These are phyloP conservation scores for Drosophila formosana DNA, from an alignment of 2,888 invertebrate genomes.

Conservation along the genomic window DNA sequence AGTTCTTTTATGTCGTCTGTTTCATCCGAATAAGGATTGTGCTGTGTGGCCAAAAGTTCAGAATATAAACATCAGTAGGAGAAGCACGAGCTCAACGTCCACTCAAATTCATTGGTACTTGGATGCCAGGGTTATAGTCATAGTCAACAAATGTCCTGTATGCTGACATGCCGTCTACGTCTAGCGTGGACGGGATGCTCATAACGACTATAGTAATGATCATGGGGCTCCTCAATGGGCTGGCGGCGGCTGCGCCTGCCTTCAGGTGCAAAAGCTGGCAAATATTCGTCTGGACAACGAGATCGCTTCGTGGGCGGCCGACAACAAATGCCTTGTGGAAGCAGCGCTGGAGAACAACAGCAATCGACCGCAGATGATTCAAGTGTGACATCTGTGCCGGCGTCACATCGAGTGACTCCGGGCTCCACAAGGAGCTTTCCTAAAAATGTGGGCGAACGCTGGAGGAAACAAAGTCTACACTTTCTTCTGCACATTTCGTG, in stretches of 20 bases:
- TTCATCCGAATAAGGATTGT: not conserved
- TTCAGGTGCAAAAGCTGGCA: too few relatives aligned
- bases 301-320: too few relatives aligned
- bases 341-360: too few relatives aligned
- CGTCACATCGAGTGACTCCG: too few relatives aligned
- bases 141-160: conserved; percentile 58
- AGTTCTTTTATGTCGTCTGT: not conserved
- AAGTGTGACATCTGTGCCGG: too few relatives aligned
- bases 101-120: not conserved
- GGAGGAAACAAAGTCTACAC: too few relatives aligned
- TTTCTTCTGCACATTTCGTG: too few relatives aligned
- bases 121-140: conserved; percentile 40
- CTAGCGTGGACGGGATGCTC: not conserved
- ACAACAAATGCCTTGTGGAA: not conserved
- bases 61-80: not conserved
- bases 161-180: conserved; percentile 50
- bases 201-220: conserved; percentile 26
- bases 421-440: too few relatives aligned
- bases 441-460: too few relatives aligned
- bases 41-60: conserved; percentile 1
- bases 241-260: too few relatives aligned
- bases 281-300: too few relatives aligned
- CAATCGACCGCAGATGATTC: too few relatives aligned
- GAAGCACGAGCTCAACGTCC: not conserved
- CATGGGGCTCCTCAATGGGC: not conserved